These are phyloP conservation scores for Amblyopsis hoosieri DNA, from an alignment of 2,797 vertebrate genomes.

Conservation along the genomic window DNA sequence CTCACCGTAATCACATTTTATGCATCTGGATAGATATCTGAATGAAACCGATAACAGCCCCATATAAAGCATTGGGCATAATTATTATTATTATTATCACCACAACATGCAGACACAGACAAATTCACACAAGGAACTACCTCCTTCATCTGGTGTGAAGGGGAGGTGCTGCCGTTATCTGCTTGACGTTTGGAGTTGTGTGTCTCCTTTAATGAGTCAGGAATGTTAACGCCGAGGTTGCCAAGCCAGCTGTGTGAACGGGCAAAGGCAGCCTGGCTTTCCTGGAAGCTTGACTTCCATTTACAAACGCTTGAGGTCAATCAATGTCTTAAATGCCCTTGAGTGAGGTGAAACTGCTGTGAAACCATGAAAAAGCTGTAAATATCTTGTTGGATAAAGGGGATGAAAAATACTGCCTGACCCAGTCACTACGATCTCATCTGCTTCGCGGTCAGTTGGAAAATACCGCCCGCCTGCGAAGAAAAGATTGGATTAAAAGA, in stretches of 20 bases:
- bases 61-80: conserved; percentile 55
- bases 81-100: conserved; percentile 65
- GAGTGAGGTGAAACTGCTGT: no score
- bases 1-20: conserved; percentile 63
- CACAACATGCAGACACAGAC: conserved; percentile 50
- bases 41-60: conserved; percentile 60
- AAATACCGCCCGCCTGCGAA: no score
- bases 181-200: conserved; percentile 52
- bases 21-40: conserved; percentile 57
- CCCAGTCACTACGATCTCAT: no score
- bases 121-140: conserved; percentile 55
- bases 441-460: no score
- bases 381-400: no score
- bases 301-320: no score
- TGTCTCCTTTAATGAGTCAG: conserved; percentile 55
- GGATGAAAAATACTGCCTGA: no score
- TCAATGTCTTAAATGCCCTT: no score
- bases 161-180: conserved; percentile 43
- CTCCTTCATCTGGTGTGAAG: conserved; percentile 45
- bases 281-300: background rate
- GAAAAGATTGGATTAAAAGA: no score
- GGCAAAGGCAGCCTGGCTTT: background rate
- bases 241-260: conserved; percentile 13
- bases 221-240: conserved; percentile 37
- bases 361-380: no score